These are phyloP conservation scores for Zapus hudsonius DNA, from an alignment of 2,113 vertebrate genomes.

Conservation along the genomic window DNA sequence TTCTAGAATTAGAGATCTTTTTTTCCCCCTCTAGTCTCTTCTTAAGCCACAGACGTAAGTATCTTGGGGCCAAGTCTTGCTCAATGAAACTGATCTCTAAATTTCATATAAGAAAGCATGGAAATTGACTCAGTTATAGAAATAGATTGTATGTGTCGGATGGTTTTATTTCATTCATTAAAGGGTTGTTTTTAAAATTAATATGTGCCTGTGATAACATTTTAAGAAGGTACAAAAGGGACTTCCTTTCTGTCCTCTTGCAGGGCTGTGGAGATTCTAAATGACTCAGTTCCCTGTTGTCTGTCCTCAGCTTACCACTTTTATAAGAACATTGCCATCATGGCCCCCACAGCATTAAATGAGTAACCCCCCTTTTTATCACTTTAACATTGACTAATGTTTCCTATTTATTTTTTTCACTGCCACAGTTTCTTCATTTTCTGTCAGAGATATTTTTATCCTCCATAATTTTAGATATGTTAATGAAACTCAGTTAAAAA, in stretches of 20 bases:
- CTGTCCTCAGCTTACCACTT: neutral
- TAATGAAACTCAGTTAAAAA: slow-evolving; percentile 42
- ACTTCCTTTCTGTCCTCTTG: neutral
- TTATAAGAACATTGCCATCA: neutral
- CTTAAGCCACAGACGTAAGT: slow-evolving; percentile 17
- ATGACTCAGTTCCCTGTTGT: neutral
- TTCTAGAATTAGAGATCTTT: neutral
- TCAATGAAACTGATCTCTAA: slow-evolving; percentile 11
- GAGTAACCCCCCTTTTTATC: neutral
- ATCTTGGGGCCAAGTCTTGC: slow-evolving; percentile 14
- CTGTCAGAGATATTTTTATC: slow-evolving; percentile 21
- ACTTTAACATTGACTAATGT: neutral
- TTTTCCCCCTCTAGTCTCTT: neutral
- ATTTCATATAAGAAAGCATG: slow-evolving; percentile 44
- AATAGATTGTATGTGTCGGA: neutral
- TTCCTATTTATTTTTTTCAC: neutral
- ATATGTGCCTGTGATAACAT: slow-evolving; percentile 42
- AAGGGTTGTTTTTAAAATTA: slow-evolving; percentile 47
- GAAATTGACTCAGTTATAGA: slow-evolving; percentile 34
- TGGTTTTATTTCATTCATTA: slow-evolving; percentile 54
- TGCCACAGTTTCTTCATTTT: slow-evolving; percentile 22
- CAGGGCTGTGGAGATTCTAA: neutral
- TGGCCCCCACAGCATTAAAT: neutral
- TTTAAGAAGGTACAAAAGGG: slow-evolving; percentile 44
- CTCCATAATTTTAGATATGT: slow-evolving; percentile 19